Conservation (phyloP, 1,140 invertebrate species). For the Heliconius hermathena region DNA sequence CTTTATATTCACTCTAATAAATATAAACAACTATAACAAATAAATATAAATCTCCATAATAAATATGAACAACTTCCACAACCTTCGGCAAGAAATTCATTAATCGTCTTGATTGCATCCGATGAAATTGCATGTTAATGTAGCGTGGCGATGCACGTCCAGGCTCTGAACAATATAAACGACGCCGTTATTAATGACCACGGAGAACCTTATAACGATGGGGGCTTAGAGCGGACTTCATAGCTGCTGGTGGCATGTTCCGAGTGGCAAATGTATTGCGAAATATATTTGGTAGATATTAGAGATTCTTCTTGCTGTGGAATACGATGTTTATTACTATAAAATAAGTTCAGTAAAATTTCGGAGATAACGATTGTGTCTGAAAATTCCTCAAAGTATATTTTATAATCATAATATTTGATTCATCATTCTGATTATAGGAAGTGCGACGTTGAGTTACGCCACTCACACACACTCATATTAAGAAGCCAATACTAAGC, state of each 20-base stretch:
- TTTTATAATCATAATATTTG: no score
- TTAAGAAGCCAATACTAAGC: no score
- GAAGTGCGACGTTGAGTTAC: no score
- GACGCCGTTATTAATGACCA: conserved; percentile 29
- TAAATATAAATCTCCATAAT: not conserved
- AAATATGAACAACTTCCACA: not conserved
- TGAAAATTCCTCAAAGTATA: no score
- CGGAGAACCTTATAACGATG: conserved; percentile 15
- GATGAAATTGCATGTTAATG: conserved; percentile 41
- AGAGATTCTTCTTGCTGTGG: no score
- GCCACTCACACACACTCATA: no score
- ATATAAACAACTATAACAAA: no score
- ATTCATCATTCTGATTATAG: no score
- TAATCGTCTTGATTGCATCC: conserved; percentile 40
- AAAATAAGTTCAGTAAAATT: no score
- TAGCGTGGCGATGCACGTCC: conserved; percentile 34
- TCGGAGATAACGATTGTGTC: no score
- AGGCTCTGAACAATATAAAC: conserved; percentile 25
- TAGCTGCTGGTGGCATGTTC: not conserved
- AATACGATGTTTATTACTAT: no score
- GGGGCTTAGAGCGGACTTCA: conserved; percentile 1
- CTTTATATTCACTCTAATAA: no score
- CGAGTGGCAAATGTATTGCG: not conserved
- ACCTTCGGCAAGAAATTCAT: conserved; percentile 26
- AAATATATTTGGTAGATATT: not conserved